Evolutionary conservation across 92 coral and sea anemone genomes (phyloP).

Genomic region (Diadumene lineata): DNA sequence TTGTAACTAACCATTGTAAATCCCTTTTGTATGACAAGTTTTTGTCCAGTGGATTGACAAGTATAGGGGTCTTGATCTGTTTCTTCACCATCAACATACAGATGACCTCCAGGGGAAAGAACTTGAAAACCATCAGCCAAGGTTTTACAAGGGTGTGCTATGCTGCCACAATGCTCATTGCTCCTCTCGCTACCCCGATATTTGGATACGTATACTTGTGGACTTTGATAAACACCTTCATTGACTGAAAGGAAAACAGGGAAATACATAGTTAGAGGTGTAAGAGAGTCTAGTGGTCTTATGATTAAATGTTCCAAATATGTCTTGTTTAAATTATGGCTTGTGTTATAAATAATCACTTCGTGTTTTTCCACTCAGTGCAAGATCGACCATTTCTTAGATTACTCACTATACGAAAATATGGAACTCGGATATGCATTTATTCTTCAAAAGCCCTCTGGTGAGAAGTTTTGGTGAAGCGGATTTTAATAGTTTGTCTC

Average conservation of each 20-base stretch:
- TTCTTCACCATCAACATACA: constrained; percentile 14
- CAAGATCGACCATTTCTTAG: too few relatives aligned
- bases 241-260: not conserved
- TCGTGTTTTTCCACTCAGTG: too few relatives aligned
- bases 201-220: constrained; percentile 16
- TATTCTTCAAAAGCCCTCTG: too few relatives aligned
- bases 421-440: too few relatives aligned
- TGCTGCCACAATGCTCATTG: constrained; percentile 1
- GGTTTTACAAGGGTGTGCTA: constrained; percentile 11
- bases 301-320: too few relatives aligned
- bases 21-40: constrained; percentile 1
- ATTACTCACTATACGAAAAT: too few relatives aligned
- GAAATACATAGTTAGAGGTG: too few relatives aligned
- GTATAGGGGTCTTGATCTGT: constrained; percentile 23
- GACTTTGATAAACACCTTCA: not conserved
- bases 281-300: too few relatives aligned
- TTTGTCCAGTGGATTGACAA: not conserved
- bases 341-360: too few relatives aligned
- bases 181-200: not conserved
- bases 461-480: too few relatives aligned
- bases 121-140: constrained; percentile 12
- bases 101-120: constrained; percentile 15
- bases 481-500: too few relatives aligned
- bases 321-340: too few relatives aligned
- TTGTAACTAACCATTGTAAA: constrained; percentile 15